Percentiles rank a stretch among this genome's conserved stretches.
Conservation (phyloP, 2,113 vertebrate genomes). For the Chiloscyllium plagiosum region DNA sequence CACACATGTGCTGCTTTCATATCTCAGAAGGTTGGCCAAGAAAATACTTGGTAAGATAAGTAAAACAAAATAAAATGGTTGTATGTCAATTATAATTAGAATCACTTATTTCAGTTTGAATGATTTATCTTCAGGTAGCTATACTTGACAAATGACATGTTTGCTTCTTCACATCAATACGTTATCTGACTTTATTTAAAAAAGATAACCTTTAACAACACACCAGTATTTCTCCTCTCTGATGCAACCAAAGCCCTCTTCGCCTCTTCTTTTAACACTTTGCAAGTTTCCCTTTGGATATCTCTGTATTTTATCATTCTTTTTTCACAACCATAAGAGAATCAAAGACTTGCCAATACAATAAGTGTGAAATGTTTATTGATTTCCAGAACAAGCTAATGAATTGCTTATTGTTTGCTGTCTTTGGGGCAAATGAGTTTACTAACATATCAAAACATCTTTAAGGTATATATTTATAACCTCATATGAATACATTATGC, state of each 20-base stretch:
- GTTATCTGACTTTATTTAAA: background rate
- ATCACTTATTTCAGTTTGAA: background rate
- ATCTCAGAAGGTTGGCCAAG: background rate
- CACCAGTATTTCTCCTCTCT: background rate
- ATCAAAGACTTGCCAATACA: background rate
- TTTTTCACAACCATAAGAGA: background rate
- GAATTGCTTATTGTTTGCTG: background rate
- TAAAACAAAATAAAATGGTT: background rate
- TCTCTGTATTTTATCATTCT: background rate
- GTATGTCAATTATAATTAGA: background rate
- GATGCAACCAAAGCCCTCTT: background rate
- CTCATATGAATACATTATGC: background rate
- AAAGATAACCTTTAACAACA: background rate
- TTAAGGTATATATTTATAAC: background rate
- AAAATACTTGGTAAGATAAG: background rate
- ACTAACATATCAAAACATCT: background rate
- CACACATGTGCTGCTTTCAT: background rate
- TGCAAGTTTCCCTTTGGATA: background rate
- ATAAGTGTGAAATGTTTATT: background rate
- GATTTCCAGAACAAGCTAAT: background rate
- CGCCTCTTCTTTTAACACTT: background rate
- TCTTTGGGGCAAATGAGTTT: background rate
- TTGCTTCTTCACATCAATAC: background rate
- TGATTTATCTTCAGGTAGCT: background rate
- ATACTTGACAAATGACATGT: background rate